Evolutionary conservation across 2,113 vertebrate genomes (phyloP).

Genomic region (Oryzias melastigma): DNA sequence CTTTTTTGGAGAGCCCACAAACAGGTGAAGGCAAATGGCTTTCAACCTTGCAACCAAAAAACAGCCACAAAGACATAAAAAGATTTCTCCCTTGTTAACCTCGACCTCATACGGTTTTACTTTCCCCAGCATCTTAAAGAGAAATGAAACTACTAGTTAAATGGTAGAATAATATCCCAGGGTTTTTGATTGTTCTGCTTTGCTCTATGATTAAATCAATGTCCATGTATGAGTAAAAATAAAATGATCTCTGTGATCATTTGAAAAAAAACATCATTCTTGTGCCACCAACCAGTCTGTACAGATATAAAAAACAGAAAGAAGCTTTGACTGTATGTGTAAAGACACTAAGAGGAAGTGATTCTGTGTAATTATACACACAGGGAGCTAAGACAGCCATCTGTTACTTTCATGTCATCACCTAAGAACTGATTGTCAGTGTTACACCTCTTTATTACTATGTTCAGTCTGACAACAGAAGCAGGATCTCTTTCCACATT

Average conservation of each 20-base stretch:
- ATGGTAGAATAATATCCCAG: not conserved
- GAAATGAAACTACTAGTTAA: constrained; percentile 36
- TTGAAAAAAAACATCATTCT: not conserved
- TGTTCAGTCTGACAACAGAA: constrained; percentile 10
- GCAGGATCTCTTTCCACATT: constrained; percentile 12
- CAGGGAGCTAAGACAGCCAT: constrained; percentile 34
- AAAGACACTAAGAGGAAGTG: constrained; percentile 66
- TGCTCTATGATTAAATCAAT: not conserved
- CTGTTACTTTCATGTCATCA: constrained; percentile 60
- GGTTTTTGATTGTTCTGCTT: not conserved
- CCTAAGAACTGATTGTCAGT: not conserved
- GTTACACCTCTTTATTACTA: constrained; percentile 12
- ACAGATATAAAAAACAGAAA: not conserved
- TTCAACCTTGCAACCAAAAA: not conserved
- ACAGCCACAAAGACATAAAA: not conserved
- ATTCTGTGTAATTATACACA: constrained; percentile 55
- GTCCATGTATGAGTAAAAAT: not conserved
- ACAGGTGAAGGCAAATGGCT: not conserved
- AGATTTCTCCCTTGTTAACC: not conserved
- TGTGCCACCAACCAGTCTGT: not conserved
- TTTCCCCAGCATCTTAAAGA: constrained; percentile 49
- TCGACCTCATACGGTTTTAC: constrained; percentile 40
- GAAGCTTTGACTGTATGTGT: constrained; percentile 15
- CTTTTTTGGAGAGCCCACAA: not conserved
- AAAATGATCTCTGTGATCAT: not conserved